Evolutionary conservation across 2,797 vertebrate genomes (phyloP).

Genomic region (Antennarius maculatus): DNA sequence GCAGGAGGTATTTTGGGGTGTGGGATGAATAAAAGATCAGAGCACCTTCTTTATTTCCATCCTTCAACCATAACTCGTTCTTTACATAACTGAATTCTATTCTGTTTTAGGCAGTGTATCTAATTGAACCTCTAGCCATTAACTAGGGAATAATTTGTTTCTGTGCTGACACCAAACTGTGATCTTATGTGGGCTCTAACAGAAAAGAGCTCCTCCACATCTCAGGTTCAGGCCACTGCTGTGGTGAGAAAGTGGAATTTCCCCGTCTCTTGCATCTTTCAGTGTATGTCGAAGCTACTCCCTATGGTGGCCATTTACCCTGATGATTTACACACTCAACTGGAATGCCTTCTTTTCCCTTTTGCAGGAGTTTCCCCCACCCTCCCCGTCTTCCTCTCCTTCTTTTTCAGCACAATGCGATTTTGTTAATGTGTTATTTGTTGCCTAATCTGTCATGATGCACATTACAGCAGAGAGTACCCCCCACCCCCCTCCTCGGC

Average conservation of each 20-base stretch:
- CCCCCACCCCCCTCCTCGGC: background rate
- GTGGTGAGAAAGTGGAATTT: conserved; percentile 26
- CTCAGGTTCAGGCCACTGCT: conserved; percentile 20
- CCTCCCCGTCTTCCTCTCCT: conserved; percentile 31
- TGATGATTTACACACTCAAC: conserved; percentile 68
- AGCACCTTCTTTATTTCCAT: conserved; percentile 76
- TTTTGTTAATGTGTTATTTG: conserved; percentile 66
- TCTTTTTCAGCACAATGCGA: conserved; percentile 58
- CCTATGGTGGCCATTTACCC: conserved; percentile 65
- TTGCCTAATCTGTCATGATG: conserved; percentile 49
- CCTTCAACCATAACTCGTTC: conserved; percentile 72
- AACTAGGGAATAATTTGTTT: conserved; percentile 72
- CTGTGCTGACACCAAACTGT: conserved; percentile 52
- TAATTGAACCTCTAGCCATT: conserved; percentile 67
- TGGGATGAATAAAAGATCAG: conserved; percentile 78
- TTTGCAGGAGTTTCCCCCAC: conserved; percentile 17
- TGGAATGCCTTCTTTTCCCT: conserved; percentile 26
- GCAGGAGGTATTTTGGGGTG: conserved; percentile 65
- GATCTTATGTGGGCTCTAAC: conserved; percentile 35
- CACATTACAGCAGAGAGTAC: conserved; percentile 34
- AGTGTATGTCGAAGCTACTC: conserved; percentile 43
- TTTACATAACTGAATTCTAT: conserved; percentile 74
- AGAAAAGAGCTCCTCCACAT: background rate
- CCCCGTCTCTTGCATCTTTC: conserved; percentile 11
- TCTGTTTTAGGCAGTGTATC: conserved; percentile 66